Evolutionary conservation across 2,113 vertebrate genomes (phyloP).

Genomic region (Natator depressus): DNA sequence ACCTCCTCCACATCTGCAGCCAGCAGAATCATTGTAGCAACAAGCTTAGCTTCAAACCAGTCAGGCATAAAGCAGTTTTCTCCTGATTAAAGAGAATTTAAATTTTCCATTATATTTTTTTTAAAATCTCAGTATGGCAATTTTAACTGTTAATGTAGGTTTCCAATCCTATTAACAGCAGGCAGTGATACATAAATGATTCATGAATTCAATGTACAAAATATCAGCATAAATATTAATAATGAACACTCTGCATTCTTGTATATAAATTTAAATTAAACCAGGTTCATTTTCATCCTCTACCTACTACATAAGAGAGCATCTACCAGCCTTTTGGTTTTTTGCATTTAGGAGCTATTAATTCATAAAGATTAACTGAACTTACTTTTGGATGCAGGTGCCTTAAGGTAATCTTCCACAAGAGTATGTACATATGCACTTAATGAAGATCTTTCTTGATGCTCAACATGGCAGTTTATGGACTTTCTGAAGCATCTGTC

Average conservation of each 20-base stretch:
- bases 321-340: background rate
- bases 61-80: constrained; percentile 83
- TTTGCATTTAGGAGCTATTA: background rate
- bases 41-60: constrained; percentile 85
- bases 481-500: constrained; percentile 80
- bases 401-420: constrained; percentile 80
- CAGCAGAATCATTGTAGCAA: constrained; percentile 87
- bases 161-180: background rate
- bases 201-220: background rate
- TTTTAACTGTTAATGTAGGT: background rate
- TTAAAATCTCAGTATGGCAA: background rate
- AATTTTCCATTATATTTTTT: constrained; percentile 45
- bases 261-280: background rate
- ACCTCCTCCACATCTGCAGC: constrained; percentile 80
- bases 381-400: constrained; percentile 78
- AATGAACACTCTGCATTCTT: background rate
- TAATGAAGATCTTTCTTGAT: constrained; percentile 22
- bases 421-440: constrained; percentile 70
- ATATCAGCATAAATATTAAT: background rate
- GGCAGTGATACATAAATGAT: background rate
- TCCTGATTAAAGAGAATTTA: constrained; percentile 75
- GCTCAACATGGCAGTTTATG: background rate
- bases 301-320: background rate
- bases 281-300: fast-evolving
- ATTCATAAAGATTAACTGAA: background rate